Evolutionary conservation across 2,797 vertebrate species (phyloP), one percentile per base, ranked within the genome.

Genomic region (Helicolenus hilgendorfi): DNA sequence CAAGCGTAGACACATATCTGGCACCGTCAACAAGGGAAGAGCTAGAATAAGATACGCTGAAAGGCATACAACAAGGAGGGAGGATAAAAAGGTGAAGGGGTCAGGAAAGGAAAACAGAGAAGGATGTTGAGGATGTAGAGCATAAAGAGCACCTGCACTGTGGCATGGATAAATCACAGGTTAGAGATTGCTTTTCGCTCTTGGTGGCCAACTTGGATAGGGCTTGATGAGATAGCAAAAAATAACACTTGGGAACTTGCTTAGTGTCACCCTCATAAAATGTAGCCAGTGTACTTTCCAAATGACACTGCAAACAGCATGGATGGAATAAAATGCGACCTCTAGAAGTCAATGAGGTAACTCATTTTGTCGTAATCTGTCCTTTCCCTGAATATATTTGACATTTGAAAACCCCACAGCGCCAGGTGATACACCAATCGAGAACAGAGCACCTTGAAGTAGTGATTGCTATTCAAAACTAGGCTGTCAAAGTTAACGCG

Each of bases 1-100:
- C 88, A 72, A 84, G 90, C 71, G 56, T 87, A 89, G 93, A 96
- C 95, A 92, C 92, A 92, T 92, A 92, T 96, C 93, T 95, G 95
- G 96, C 95, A 94, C 93, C 56, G 91, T 92, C 93, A 91, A 90
- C 88, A 76, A 92, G 90, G 86, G 81, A 88, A 87, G 86, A 91
- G 86, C 83, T 84, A 62, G 85, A 92, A 90, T 86, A 93, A 90
- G 92, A 94, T 90, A 89, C 4, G 49, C 85, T 79, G 59, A 86
- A 87, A 91, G 78, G 84, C 79, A 68, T 69, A 88, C 64, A 79
- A 89, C 73, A 89, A 91, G 90, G 70, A 78, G 81, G 64, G 71
- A 49, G 64, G 56, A 88, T 81, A 68, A 77, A 69, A 45, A 81
- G 79, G 83, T 84, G 78, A 89, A 72, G 74, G 75, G 84, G 74